phyloP scores from a whole-genome alignment of 1,140 invertebrate species.

The Lepidostoma basale region DNA sequence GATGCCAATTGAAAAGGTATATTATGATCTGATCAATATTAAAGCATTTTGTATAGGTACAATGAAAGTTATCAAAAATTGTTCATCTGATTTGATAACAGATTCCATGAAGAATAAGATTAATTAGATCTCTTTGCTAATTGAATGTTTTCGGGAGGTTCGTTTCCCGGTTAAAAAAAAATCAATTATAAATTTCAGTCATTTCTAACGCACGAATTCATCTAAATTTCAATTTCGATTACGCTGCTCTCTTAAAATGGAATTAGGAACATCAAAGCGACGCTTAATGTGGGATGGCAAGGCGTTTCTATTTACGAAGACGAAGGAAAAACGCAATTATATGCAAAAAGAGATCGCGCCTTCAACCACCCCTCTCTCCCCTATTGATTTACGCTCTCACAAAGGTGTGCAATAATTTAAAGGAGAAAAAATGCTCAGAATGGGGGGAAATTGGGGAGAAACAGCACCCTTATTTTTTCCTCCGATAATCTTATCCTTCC shows the following conservation, averaged over 20 bases:
- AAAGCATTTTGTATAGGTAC: too few species aligned
- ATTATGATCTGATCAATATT: too few species aligned
- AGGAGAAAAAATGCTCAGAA: constrained; percentile 38
- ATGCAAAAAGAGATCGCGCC: constrained; percentile 43
- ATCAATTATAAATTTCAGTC: constrained; percentile 21
- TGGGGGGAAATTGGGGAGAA: constrained; percentile 29
- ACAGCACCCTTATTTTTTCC: constrained; percentile 54
- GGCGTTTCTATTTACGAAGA: constrained; percentile 37
- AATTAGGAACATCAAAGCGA: constrained; percentile 43
- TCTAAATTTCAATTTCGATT: constrained; percentile 37
- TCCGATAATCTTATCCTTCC: constrained; percentile 56
- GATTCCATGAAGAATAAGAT: too few species aligned
- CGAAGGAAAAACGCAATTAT: constrained; percentile 46
- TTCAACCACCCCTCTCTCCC: constrained; percentile 33
- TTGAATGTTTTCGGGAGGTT: constrained; percentile 9
- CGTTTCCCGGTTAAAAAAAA: constrained; percentile 18
- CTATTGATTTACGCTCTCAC: constrained; percentile 47
- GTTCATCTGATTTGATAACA: too few species aligned
- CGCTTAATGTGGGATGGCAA: constrained; percentile 14
- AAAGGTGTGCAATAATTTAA: constrained; percentile 48
- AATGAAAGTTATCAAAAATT: too few species aligned
- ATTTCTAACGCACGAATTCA: constrained; percentile 14
- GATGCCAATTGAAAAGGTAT: too few species aligned
- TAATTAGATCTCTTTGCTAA: too few species aligned
- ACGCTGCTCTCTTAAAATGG: constrained; percentile 23